Evolutionary conservation across 1,140 invertebrate species (phyloP), one percentile per base, ranked within the genome.

Genomic region (Brachystomella parvula): DNA sequence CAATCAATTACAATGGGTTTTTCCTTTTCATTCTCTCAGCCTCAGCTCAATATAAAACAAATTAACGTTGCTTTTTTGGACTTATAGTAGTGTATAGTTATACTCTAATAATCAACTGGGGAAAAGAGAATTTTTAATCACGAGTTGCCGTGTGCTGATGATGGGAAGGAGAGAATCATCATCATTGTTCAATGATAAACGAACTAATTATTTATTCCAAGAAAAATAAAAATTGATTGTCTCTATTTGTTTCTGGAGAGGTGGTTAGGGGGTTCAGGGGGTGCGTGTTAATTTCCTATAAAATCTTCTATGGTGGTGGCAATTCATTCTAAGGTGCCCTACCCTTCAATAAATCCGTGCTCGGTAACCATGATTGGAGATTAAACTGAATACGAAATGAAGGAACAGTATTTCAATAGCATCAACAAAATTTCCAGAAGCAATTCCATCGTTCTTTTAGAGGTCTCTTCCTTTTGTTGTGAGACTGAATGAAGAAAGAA

Each of bases 11-110:
- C 64, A 67, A 53, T 67, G 62, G 64, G 24, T 58, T 58, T 67
- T 47, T 47, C 24, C 24, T 32, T 65, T 6, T 26, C 12, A 31
- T 26, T 6, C 12, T 12, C 30, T 44, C 31, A 56, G 3, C 15
- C 30, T 59, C 59, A 35, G 49, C 49, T 67, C 66, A 72, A 69
- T 72, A 72, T 72, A 67, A 72, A 72, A 72, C 67, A 72, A 72
- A 69, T 72, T 72, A 69, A 69, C 62, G 47, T 68, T n/a, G n/a
- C n/a, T n/a, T n/a, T 71, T 67, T 65, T 67, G 65, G 63, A 57
- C 44, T 64, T n/a, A n/a, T n/a, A n/a, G n/a, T n/a, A n/a, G n/a
- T n/a, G n/a, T n/a, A n/a, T n/a, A n/a, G n/a, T n/a, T n/a, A n/a
- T n/a, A n/a, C n/a, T n/a, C n/a, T n/a, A n/a, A n/a, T n/a, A n/a